phyloP scores from a whole-genome alignment of 2,113 vertebrate species.

The Amphiprion ocellaris region DNA sequence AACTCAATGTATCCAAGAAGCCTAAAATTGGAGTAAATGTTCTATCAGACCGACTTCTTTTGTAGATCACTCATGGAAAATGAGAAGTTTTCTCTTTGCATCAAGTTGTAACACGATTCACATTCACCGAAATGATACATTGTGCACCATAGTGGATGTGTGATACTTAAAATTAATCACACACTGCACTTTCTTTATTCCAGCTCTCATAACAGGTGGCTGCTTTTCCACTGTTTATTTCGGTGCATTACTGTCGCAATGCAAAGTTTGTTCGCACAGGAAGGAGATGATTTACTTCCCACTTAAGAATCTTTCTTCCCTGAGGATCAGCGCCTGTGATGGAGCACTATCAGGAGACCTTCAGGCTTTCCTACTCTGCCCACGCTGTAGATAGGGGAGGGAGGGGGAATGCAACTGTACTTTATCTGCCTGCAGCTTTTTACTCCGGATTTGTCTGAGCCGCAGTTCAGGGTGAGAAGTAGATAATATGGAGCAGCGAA shows the following conservation, averaged over 20 bases:
- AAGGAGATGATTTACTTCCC: constrained; percentile 36
- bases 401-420: background rate
- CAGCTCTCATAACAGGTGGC: background rate
- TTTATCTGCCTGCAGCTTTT: constrained; percentile 65
- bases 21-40: too few relatives aligned
- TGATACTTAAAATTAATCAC: background rate
- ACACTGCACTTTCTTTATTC: background rate
- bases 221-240: background rate
- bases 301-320: constrained; percentile 15
- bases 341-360: constrained; percentile 56
- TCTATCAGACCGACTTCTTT: too few relatives aligned
- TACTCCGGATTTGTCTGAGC: constrained; percentile 68
- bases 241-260: background rate
- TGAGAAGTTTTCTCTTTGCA: too few relatives aligned
- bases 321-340: constrained; percentile 47
- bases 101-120: too few relatives aligned
- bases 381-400: constrained; percentile 18
- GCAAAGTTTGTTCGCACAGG: background rate
- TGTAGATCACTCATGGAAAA: too few relatives aligned
- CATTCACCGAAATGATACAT: too few relatives aligned
- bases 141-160: too few relatives aligned
- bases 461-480: constrained; percentile 59
- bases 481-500: constrained; percentile 65
- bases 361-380: constrained; percentile 60
- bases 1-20: too few relatives aligned